phyloP scores from a whole-genome alignment of 2,113 vertebrate genomes.

The Ginglymostoma cirratum region DNA sequence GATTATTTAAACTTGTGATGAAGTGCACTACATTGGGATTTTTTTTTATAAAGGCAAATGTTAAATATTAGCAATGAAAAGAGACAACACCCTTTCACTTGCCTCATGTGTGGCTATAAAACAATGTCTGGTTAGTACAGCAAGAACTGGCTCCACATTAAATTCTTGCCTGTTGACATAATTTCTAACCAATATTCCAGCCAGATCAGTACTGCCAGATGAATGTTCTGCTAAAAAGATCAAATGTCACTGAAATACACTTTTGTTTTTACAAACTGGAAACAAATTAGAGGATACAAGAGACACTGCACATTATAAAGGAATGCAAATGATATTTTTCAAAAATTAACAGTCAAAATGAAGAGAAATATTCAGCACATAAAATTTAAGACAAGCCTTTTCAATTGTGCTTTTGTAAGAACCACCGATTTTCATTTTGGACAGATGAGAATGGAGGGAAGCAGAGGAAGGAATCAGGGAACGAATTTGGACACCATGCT shows the following conservation, averaged over 20 bases:
- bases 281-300: neutral
- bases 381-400: neutral
- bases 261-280: neutral
- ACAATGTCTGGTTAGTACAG: neutral
- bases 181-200: neutral
- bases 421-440: neutral
- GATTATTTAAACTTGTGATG: neutral
- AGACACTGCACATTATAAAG: neutral
- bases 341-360: neutral
- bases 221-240: neutral
- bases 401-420: neutral
- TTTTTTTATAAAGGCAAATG: neutral
- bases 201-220: neutral
- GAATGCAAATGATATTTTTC: neutral
- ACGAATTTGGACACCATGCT: neutral
- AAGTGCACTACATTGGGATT: neutral
- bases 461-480: neutral
- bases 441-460: neutral
- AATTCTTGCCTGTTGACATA: neutral
- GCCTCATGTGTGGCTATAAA: neutral
- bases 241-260: neutral
- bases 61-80: neutral
- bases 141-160: neutral
- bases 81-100: slow-evolving; percentile 28
- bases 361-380: no score